Evolutionary conservation across 2,797 vertebrate species (phyloP), one percentile per base, ranked within the genome.

Genomic region (Hozukius guyotensis): DNA sequence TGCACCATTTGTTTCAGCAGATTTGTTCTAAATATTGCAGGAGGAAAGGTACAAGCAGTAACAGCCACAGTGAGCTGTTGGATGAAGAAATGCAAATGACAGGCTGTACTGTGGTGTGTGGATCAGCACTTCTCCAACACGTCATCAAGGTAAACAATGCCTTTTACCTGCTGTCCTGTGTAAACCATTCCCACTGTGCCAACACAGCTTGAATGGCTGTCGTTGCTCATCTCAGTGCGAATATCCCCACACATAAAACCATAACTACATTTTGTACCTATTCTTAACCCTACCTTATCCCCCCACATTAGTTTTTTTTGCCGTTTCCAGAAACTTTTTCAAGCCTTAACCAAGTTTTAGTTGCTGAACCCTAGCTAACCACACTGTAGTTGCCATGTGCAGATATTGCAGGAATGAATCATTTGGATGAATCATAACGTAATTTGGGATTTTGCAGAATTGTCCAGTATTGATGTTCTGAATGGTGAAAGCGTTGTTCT

Each of bases 61-160:
- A 34, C 16, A 36, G 34, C 16, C 20, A 18, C 20, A 29, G 32
- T 29, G 62, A 67, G 56, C 46, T 59, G 67, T 0, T 72, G 46
- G 53, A 52, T 61, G 56, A 70, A 42, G 31, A 67, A 55, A 72
- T 75, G 24, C 62, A 75, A 64, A 53, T 18, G 56, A 60, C 6
- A 6, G 60, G 5, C 36, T 69, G 38, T 5, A 6, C 46, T 66
- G 42, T 8, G 29, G 27, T 59, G 42, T 61, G 65, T 62, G 24
- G 29, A 56, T 27, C 42, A 57, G 49, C 42, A 69, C n/a, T 56
- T 72, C 55, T 32, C 29, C 57, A 77, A 56, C 68, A 66, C 8
- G 1, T 57, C 46, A 34, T 76, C 18, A 67, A 72, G 67, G 68
- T 76, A 81, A 83, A 81, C 64, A 55, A 59, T n/a, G 1, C 59